phyloP scores from a whole-genome alignment of 2,888 invertebrate species.

The Punctoribates punctum region DNA sequence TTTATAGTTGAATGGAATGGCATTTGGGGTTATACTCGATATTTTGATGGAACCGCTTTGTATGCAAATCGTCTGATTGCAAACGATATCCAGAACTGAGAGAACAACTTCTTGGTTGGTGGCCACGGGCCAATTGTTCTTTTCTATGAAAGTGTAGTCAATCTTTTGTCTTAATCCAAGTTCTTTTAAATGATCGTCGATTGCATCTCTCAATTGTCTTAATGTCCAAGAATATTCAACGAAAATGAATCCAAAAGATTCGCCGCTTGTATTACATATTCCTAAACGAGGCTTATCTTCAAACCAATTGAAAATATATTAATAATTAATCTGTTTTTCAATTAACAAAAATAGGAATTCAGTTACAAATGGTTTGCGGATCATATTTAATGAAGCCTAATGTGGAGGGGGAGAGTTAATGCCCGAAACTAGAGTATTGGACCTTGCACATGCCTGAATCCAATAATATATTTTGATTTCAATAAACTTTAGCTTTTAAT shows the following conservation, averaged over 20 bases:
- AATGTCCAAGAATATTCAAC: conserved; percentile 12
- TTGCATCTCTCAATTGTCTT: background rate
- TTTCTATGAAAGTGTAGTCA: conserved; percentile 48
- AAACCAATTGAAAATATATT: background rate
- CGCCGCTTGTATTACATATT: conserved; percentile 8
- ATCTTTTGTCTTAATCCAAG: background rate
- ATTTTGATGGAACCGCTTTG: conserved; percentile 35
- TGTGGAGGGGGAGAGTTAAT: too few species aligned
- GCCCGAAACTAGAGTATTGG: too few species aligned
- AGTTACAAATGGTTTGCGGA: too few species aligned
- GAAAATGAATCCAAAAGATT: conserved; percentile 38
- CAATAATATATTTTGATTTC: too few species aligned
- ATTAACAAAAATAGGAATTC: too few species aligned
- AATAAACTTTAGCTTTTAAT: too few species aligned
- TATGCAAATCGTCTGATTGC: conserved; percentile 45
- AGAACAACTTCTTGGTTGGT: conserved; percentile 50
- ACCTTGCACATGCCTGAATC: too few species aligned
- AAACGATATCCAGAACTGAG: conserved; percentile 50
- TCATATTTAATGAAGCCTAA: too few species aligned
- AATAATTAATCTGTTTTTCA: too few species aligned
- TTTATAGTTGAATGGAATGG: background rate
- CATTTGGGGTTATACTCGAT: background rate
- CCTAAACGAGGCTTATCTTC: conserved; percentile 40
- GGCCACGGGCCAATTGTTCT: conserved; percentile 52
- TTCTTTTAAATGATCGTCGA: conserved; percentile 16